Conservation (phyloP, 2,113 vertebrate genomes). For the Sinocyclocheilus rhinocerous region DNA sequence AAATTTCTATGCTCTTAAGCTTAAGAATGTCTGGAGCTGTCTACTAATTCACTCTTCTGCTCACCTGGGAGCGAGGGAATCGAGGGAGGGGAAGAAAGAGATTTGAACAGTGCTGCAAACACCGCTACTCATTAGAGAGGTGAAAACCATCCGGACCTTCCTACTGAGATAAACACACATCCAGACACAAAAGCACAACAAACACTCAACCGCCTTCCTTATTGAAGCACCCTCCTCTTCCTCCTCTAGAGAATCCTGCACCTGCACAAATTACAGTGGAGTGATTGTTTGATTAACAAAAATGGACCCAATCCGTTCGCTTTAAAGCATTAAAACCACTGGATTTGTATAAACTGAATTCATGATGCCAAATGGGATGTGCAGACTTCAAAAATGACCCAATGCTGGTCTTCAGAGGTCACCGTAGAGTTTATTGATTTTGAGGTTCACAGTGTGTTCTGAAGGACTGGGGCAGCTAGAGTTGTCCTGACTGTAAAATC, state of each 20-base stretch:
- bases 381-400: neutral
- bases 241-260: neutral
- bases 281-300: neutral
- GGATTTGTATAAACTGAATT: neutral
- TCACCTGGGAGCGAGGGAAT: neutral
- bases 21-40: neutral
- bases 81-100: conserved; percentile 23
- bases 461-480: neutral
- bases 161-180: conserved; percentile 36
- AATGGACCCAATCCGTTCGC: neutral
- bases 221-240: neutral
- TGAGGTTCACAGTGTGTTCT: conserved; percentile 26
- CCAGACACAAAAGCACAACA: conserved; percentile 26
- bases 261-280: neutral
- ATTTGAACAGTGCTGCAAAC: conserved; percentile 47
- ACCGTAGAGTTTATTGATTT: conserved; percentile 22
- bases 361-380: neutral
- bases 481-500: neutral
- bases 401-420: conserved; percentile 8
- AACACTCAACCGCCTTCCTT: neutral
- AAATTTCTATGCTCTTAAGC: neutral
- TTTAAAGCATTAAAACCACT: conserved; percentile 2
- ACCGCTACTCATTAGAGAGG: conserved; percentile 65
- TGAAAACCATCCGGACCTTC: conserved; percentile 68
- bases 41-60: neutral